Evolutionary conservation across 2,797 vertebrate species (phyloP), one percentile per base, ranked within the genome.

Genomic region (Falco peregrinus): DNA sequence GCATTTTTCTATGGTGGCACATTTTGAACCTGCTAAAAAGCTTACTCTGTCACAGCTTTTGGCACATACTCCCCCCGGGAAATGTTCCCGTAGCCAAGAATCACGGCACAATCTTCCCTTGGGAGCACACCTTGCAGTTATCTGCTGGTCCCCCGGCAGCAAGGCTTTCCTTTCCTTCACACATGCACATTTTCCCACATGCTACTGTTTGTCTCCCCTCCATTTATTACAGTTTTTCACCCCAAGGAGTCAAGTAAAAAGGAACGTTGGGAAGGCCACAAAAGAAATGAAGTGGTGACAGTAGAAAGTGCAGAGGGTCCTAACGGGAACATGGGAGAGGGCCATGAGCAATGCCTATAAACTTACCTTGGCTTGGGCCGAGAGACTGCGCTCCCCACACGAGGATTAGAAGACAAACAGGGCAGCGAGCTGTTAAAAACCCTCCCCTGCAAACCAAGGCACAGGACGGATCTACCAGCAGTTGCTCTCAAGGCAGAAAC

Each of bases 11-110:
- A 69, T 48, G 61, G 81, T 84, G 78, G 84, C 71, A 90, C 63
- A 61, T 45, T 89, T 31, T 48, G 59, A 94, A 91, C 67, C 35
- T 93, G 90, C 84, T 93, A 82, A 92, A 96, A 95, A 13, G 47
- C 90, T 75, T 78, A 33, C 76, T 67, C 59, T 73, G 63, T 74
- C 83, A 70, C 68, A 90, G 89, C 82, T 95, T 84, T 86, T 87
- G 91, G 82, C 95, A 88, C 65, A 10, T 47, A 16, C 22, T 56
- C 24, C 57, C 43, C 65, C 79, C 21, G 71, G 68, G 79, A 83
- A 90, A 77, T 6, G 8, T 80, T 90, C 60, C 84, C 0, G 0
- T 10, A 56, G 71, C 75, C 85, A 90, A 53, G 48, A 79, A 86
- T 53, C 64, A n/a, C 3, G 2, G 89, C 53, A 35, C 8, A 63